Evolutionary conservation across 2,888 invertebrate genomes (phyloP), one percentile per base, ranked within the genome.

Genomic region (Meganola albula): DNA sequence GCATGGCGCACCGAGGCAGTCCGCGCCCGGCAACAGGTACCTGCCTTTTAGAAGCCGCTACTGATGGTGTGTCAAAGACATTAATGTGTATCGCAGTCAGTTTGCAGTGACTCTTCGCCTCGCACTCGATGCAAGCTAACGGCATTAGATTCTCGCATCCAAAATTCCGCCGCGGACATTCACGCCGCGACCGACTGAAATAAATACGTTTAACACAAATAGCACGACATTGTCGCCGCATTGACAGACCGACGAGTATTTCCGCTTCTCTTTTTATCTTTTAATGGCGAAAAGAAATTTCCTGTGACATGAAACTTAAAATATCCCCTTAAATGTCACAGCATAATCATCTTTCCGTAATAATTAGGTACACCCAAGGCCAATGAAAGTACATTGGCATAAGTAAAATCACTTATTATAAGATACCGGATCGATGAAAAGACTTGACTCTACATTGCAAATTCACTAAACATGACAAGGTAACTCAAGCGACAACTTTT

Each of bases 201-300:
- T 84, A 83, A 83, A 80, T 79, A 74, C 75, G 72, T 83, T 78
- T 79, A 78, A 82, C 83, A 74, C 77, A 83, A 83, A 84, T 80
- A 83, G 82, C 78, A 71, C 73, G 65, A 74, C 77, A 82, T 76
- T 82, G 82, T 82, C 76, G 72, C 66, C 72, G 68, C 78, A 79
- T 75, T 75, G 79, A 79, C 78, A 77, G 74, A 74, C 77, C 62
- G 69, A 77, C 70, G 63, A 67, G 69, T 73, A 71, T 76, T 79
- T 83, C 80, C 83, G 80, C 69, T 80, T 72, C 69, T 77, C 74
- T 76, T 74, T 78, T 74, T 77, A 69, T 70, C 63, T 54, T 57
- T 40, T 43, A 55, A 48, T 44, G 56, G 59, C 52, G 59, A 58
- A 62, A 58, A 55, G 52, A 53, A 58, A 39, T 53, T 67, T 74